A percentile compares a stretch with the other conserved stretches of the same genome.
Conservation (phyloP, 2,113 vertebrate genomes). For the Etia nguti region DNA sequence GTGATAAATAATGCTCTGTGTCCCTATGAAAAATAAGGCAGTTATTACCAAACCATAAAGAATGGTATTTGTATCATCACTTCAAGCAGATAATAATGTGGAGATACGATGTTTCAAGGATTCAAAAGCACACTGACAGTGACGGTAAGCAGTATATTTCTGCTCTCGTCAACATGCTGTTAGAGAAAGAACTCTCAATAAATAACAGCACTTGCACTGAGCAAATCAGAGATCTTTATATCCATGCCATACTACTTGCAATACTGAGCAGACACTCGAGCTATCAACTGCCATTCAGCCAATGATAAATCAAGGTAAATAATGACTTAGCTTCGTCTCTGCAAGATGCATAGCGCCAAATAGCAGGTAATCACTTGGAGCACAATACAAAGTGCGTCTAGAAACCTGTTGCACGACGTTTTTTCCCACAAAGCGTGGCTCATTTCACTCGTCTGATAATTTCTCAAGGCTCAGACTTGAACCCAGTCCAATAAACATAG, state of each 20-base stretch:
- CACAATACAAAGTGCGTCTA: neutral
- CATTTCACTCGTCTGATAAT: conserved; percentile 44
- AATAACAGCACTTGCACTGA: conserved; percentile 46
- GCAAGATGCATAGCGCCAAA: neutral
- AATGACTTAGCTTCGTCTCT: conserved; percentile 7
- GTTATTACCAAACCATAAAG: conserved; percentile 71
- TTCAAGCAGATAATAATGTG: conserved; percentile 59
- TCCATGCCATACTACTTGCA: conserved; percentile 11
- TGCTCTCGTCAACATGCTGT: conserved; percentile 17
- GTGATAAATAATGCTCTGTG: conserved; percentile 64
- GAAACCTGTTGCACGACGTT: conserved; percentile 11
- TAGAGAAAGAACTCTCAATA: conserved; percentile 36
- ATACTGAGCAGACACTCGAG: conserved; percentile 15
- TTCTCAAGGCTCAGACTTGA: conserved; percentile 59
- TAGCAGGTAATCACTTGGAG: neutral
- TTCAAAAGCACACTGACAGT: conserved; percentile 34
- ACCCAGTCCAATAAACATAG: conserved; percentile 57
- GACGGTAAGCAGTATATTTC: conserved; percentile 52
- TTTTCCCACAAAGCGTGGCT: conserved; percentile 42
- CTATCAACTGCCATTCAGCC: conserved; percentile 34
- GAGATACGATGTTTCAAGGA: conserved; percentile 50
- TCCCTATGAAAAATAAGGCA: conserved; percentile 66
- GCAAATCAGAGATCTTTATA: conserved; percentile 55
- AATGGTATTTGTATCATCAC: conserved; percentile 54
- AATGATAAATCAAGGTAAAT: conserved; percentile 42